Evolutionary conservation across 2,797 vertebrate genomes (phyloP), one percentile per base, ranked within the genome.

Genomic region (Darevskia mixta): DNA sequence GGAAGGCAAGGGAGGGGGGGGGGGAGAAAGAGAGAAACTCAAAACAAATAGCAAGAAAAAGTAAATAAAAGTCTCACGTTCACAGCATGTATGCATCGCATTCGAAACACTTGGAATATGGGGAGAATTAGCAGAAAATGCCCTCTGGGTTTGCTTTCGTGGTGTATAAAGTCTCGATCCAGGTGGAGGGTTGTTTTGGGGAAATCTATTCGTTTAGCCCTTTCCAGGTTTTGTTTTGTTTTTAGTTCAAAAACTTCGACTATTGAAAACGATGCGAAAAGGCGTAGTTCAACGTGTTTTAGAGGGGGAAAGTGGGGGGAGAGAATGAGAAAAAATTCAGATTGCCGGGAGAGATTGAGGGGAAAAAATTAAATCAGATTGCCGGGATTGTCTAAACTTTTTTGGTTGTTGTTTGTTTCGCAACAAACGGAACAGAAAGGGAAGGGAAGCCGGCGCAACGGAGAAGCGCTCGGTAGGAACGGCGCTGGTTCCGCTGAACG

Each of bases 281-380:
- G 25, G 38, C 32, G 10, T 17, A 10, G 83, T 10, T 81, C 8
- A 32, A 43, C 17, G 29, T 89, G 49, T 83, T 86, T 76, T 91
- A 29, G 38, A 41, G 18, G 32, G 1, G 11, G 8, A 9, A 7
- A 38, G n/a, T 17, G 10, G 3, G 43, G 43, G 1, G n/a, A 25
- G 23, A 78, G 13, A 18, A 8, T 13, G 61, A 94, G 92, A 95
- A 92, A 87, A 66, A 49, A 15, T 1, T 23, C 78, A 0, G 73
- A 90, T 64, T 76, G 86, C 86, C 79, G 38, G 61, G 79, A 87
- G 49, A 55, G 13, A 55, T 15, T 15, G 61, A 94, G 92, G 92
- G 94, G 90, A 86, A 71, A 58, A 75, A 23, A 88, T 49, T 78
- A 58, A 15, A 3, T 23, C 78, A 0, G 73, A 90, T 64, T 79